phyloP scores from a whole-genome alignment of 2,888 invertebrate genomes.

The Liposcelis brunnea region DNA sequence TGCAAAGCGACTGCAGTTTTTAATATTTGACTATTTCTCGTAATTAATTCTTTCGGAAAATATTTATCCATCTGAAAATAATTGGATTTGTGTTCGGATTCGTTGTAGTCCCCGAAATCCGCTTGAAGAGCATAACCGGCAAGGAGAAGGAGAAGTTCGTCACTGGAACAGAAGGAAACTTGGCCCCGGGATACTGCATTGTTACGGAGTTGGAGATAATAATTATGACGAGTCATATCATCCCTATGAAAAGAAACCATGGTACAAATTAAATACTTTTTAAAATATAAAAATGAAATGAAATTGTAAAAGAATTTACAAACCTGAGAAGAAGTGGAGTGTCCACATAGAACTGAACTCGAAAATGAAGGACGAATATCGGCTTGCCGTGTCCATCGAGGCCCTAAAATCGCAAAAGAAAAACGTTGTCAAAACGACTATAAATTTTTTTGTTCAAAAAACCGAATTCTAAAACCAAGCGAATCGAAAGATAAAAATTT shows the following conservation, averaged over 20 bases:
- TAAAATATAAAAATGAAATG: no score
- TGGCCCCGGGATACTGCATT: conserved; percentile 45
- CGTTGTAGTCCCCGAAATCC: conserved; percentile 67
- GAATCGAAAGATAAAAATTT: neutral
- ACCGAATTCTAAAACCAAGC: neutral
- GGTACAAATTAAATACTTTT: neutral
- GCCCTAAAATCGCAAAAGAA: conserved; percentile 39
- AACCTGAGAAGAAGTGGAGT: conserved; percentile 70
- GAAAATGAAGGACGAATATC: conserved; percentile 72
- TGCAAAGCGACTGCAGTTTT: conserved; percentile 57
- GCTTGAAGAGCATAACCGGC: conserved; percentile 85
- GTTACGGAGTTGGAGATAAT: conserved; percentile 85
- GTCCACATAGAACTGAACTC: conserved; percentile 88
- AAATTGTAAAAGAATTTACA: conserved; percentile 18
- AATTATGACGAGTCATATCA: conserved; percentile 80
- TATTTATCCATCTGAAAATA: conserved; percentile 75
- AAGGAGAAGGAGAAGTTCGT: conserved; percentile 55
- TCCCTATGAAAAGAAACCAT: conserved; percentile 35
- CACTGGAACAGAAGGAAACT: conserved; percentile 42
- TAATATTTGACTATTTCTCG: conserved; percentile 30
- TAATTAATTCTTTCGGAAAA: conserved; percentile 48
- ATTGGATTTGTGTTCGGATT: conserved; percentile 26
- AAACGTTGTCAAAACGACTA: no score
- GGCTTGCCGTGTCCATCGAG: conserved; percentile 81
- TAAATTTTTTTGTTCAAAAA: conserved; percentile 12